Base-by-base conservation (phyloP, 2,888 invertebrate genomes). In the Drosophila mimica region DNA sequence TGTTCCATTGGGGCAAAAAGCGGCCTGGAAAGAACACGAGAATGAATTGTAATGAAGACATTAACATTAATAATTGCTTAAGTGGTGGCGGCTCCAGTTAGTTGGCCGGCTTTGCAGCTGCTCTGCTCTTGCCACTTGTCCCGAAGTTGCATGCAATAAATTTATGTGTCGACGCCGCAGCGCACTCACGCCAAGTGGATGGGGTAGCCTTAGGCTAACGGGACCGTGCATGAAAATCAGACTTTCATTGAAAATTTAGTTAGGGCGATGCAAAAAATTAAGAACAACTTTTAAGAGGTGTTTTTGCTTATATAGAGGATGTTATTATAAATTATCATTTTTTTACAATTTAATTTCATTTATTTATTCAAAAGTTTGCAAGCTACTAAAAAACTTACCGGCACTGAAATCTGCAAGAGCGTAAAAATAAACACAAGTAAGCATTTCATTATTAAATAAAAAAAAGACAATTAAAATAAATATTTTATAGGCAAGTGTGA, bases 41-140 rank as follows among this genome's bases (percentile, higher is more conserved):
- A 62, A 84, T 81, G 76, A 79, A 81, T 73, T 69, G 89, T 84
- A 89, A 88, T 88, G 89, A 85, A 88, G 88, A 83, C 75, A 89
- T 88, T 89, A 88, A 78, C 88, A 88, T 88, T 79, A 75, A 89
- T 88, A 89, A 88, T 80, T 85, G 79, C 64, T 58, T 64, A 70
- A 76, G 68, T 74, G 63, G 71, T 65, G 68, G 67, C 53, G 46
- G 38, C 54, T 33, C 33, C 40, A 40, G 33, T 17, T 54, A 36
- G 54, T 28, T 49, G 30, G n/a, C 38, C 31, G 30, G 25, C 28
- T 15, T 33, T 15, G n/a, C 15, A n/a, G 36, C 61, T 38, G 30
- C 7, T 30, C n/a, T 17, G n/a, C n/a, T 13, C 30, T 40, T 30
- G 30, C 43, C 51, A 60, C 46, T 63, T 63, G 65, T 34, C 51